Conservation (phyloP, 2,888 invertebrate genomes). For the Cantharis lateralis region DNA sequence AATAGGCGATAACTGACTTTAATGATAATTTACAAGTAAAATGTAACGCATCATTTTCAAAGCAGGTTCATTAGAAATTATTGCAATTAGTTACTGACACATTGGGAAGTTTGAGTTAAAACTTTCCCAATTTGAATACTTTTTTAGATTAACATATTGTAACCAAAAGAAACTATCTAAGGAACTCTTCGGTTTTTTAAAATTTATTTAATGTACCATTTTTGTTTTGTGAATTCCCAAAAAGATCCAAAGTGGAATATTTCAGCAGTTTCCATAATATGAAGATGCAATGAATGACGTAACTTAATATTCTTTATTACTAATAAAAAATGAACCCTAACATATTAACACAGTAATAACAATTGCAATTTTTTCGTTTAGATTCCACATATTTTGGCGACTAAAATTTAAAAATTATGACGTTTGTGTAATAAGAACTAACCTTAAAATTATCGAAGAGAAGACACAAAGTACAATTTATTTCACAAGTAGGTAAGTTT, state of each 20-base stretch:
- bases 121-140: not conserved
- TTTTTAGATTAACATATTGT: not conserved
- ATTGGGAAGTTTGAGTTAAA: not conserved
- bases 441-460: constrained; percentile 14
- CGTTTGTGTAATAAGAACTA: constrained; percentile 6
- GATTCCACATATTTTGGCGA: not conserved
- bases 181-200: not conserved
- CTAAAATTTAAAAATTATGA: not conserved
- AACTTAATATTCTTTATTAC: not conserved
- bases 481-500: not conserved
- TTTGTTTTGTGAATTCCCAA: not conserved
- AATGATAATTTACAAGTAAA: not conserved
- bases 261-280: not conserved
- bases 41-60: not conserved
- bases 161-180: not conserved
- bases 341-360: not conserved
- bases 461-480: not conserved
- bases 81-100: not conserved
- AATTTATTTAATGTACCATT: not conserved
- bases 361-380: not conserved
- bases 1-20: not conserved
- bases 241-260: not conserved
- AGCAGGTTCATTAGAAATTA: not conserved
- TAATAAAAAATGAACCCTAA: not conserved
- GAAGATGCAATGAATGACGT: not conserved